Evolutionary conservation across 2,113 vertebrate species (phyloP).

Genomic region (Cathartes aura): DNA sequence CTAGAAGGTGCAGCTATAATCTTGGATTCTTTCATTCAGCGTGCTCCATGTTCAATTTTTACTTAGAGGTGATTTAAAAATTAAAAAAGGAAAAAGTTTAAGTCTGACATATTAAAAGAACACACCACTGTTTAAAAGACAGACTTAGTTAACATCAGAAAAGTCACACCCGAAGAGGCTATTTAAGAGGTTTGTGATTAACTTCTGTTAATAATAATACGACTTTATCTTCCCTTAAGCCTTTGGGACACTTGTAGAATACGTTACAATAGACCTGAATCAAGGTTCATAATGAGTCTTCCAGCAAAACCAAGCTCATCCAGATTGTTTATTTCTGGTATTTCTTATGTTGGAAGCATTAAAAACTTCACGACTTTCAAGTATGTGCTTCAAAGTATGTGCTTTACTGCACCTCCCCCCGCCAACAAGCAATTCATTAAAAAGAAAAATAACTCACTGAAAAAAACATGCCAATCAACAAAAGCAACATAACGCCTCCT

Average conservation of each 20-base stretch:
- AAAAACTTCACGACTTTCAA: background rate
- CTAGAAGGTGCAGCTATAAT: background rate
- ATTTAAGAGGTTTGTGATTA: background rate
- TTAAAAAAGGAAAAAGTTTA: background rate
- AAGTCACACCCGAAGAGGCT: background rate
- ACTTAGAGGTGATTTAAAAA: background rate
- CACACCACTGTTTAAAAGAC: background rate
- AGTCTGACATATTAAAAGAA: background rate
- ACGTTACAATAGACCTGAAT: background rate
- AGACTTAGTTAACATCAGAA: background rate
- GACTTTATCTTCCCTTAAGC: background rate
- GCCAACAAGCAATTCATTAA: background rate
- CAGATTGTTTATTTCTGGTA: background rate
- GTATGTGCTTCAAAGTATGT: background rate
- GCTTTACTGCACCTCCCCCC: background rate
- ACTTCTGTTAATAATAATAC: background rate
- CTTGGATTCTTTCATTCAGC: background rate
- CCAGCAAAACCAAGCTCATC: background rate
- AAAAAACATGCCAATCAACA: background rate
- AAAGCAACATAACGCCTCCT: accelerated
- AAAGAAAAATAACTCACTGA: background rate
- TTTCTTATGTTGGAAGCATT: background rate
- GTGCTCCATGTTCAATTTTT: background rate
- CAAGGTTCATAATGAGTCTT: background rate
- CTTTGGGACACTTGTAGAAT: background rate